Evolutionary conservation across 2,113 vertebrate genomes (phyloP).

Genomic region (Aleadryas rufinucha): DNA sequence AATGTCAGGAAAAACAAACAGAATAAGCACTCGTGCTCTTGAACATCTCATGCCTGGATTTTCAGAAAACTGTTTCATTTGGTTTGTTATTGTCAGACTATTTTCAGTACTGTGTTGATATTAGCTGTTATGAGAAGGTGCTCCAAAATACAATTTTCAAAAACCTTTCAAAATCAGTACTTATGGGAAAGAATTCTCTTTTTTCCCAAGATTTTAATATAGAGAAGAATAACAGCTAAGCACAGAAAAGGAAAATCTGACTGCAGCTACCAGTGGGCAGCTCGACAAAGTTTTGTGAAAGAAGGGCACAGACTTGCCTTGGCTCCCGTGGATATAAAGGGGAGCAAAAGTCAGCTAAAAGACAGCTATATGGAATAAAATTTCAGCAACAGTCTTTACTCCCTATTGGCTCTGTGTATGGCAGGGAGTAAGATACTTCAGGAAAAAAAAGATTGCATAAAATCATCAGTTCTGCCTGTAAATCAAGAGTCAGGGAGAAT

Average conservation of each 20-base stretch:
- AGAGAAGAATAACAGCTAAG: background rate
- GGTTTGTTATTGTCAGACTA: background rate
- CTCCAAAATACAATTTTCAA: background rate
- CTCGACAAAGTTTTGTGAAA: background rate
- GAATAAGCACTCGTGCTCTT: background rate
- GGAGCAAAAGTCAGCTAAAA: background rate
- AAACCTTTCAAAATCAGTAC: background rate
- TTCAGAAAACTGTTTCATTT: background rate
- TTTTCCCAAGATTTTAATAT: background rate
- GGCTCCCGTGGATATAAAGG: background rate
- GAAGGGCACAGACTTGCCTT: background rate
- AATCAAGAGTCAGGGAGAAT: background rate
- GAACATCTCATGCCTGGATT: background rate
- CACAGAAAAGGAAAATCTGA: background rate
- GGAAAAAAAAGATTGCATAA: background rate
- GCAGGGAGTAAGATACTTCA: background rate
- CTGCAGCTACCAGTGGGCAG: background rate
- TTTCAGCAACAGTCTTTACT: background rate
- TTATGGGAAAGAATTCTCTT: background rate
- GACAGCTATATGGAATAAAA: background rate
- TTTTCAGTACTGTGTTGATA: background rate
- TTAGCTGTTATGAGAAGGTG: background rate
- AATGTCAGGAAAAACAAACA: background rate
- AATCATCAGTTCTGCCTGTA: background rate
- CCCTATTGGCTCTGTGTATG: accelerated